Base-by-base conservation (phyloP, 1,140 invertebrate genomes). In the Mactra quadrangularis region DNA sequence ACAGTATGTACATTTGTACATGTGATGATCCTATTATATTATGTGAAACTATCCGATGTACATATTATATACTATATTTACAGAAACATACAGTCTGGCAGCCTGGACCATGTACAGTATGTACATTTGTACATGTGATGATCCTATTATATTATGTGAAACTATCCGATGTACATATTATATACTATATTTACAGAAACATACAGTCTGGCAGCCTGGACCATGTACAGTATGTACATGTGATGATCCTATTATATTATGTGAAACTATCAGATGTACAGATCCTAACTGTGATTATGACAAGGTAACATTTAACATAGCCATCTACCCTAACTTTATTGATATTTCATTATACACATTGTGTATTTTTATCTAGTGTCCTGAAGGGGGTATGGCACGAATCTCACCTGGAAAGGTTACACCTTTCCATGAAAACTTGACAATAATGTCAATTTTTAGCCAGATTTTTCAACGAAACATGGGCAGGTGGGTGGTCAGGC, bases 121-220 rank as follows among this genome's bases (percentile, higher is more conserved):
- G 88, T 57, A n/a, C n/a, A n/a, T n/a, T n/a, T n/a, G n/a, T n/a
- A 77, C 82, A 11, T 89, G 88, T 68, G 59, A 85, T 7, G 85
- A 86, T 68, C 87, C 88, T n/a, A 86, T 89, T 27, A 52, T 85
- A 25, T 50, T 88, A 17, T 89, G 88, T 86, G 82, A 88, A 60
- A 77, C 57, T 38, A 85, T 89, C 22, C 38, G 70, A 33, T 89
- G 88, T 75, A 72, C 41, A 17, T 83, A 88, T 35, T n/a, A n/a
- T n/a, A n/a, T n/a, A n/a, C n/a, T n/a, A 27, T 82, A 41, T 82
- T 86, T 82, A n/a, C 85, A 89, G 88, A 87, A 85, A 38, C 55
- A 82, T 50, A 85, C 82, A 25, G 70, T 88, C 3, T 89, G 88
- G 88, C 83, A 84, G 52, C 81, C 84, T 3, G 70, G 85, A 22